phyloP scores from a whole-genome alignment of 2,113 vertebrate genomes.

The Charadrius vociferus region DNA sequence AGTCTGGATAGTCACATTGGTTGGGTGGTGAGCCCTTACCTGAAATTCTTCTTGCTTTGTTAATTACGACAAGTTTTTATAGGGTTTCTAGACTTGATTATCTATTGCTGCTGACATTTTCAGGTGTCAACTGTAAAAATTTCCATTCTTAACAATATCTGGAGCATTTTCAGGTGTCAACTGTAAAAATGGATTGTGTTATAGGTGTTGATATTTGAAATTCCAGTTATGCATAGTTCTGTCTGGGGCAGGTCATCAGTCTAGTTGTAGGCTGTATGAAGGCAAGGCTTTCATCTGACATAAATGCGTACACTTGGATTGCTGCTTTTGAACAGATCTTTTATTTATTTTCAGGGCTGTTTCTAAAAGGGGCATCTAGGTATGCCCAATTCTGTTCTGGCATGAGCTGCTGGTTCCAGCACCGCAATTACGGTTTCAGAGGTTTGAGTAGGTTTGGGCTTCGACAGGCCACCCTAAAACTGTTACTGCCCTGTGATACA shows the following conservation, averaged over 20 bases:
- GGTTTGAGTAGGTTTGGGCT: neutral
- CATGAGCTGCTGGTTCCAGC: neutral
- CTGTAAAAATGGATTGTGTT: neutral
- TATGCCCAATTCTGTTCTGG: neutral
- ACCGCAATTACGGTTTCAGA: accelerated
- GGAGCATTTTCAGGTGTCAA: neutral
- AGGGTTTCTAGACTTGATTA: neutral
- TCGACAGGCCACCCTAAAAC: neutral
- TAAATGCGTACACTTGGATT: neutral
- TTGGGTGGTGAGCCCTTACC: neutral
- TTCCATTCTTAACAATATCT: too few species aligned
- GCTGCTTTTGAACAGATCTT: neutral
- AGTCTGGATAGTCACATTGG: neutral
- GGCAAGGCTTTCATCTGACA: neutral
- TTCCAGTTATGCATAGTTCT: neutral
- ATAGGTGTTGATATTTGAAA: neutral
- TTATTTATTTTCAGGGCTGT: neutral
- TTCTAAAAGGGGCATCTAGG: neutral
- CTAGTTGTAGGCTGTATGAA: neutral
- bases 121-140: neutral
- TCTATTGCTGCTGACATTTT: neutral
- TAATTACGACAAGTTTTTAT: neutral
- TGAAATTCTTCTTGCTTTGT: neutral
- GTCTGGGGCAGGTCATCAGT: neutral
- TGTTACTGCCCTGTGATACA: neutral